Evolutionary conservation across 2,113 vertebrate genomes (phyloP).

Genomic region (Dasyornis broadbenti): DNA sequence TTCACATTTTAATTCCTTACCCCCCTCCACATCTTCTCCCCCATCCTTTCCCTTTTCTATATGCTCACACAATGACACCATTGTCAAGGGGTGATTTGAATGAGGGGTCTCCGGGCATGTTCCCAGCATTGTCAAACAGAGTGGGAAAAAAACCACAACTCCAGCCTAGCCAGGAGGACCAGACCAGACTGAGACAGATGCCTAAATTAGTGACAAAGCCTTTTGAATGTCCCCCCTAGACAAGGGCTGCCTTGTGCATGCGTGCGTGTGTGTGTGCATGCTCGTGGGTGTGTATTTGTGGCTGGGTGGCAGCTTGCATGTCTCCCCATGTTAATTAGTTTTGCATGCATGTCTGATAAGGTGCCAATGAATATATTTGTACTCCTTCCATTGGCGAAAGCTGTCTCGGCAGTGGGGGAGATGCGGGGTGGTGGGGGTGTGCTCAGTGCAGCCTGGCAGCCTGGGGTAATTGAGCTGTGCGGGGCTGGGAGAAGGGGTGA

Average conservation of each 20-base stretch:
- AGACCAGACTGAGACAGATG: conserved; percentile 91
- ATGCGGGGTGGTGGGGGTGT: background rate
- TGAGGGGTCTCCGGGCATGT: conserved; percentile 83
- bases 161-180: conserved; percentile 75
- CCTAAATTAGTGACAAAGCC: conserved; percentile 89
- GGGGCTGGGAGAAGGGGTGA: conserved; percentile 15
- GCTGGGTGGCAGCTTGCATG: conserved; percentile 78
- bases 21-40: conserved; percentile 65
- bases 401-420: conserved; percentile 58
- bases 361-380: conserved; percentile 79
- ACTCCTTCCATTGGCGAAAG: conserved; percentile 66
- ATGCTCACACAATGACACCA: conserved; percentile 85
- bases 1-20: conserved; percentile 85
- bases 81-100: conserved; percentile 89
- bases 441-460: conserved; percentile 40
- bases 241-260: conserved; percentile 83
- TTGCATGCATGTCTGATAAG: conserved; percentile 84
- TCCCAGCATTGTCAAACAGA: conserved; percentile 84
- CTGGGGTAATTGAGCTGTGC: conserved; percentile 55
- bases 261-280: conserved; percentile 67
- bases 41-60: conserved; percentile 75
- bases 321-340: conserved; percentile 85
- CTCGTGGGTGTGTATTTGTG: conserved; percentile 70
- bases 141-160: conserved; percentile 73
- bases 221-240: conserved; percentile 79